phyloP scores from a whole-genome alignment of 2,113 vertebrate genomes.

The Stigmatopora argus region DNA sequence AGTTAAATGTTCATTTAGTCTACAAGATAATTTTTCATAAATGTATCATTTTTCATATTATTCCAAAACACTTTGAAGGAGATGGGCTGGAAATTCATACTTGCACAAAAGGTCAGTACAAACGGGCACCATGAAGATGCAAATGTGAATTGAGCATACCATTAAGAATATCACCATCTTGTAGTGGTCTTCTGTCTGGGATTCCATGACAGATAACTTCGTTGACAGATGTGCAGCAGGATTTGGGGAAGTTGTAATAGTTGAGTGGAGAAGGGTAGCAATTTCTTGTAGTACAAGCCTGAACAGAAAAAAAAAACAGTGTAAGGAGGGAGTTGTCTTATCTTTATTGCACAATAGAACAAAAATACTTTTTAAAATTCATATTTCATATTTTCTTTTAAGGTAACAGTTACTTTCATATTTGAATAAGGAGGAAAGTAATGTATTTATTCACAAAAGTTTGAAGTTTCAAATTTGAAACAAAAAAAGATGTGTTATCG shows the following conservation, averaged over 20 bases:
- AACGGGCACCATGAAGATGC: not conserved
- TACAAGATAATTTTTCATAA: too few species aligned
- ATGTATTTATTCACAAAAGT: too few species aligned
- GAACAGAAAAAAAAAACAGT: constrained; percentile 17
- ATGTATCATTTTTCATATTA: not conserved
- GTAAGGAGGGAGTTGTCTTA: too few species aligned
- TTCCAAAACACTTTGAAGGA: not conserved
- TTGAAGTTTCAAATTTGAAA: too few species aligned
- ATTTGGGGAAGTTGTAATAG: constrained; percentile 99
- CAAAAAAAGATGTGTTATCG: too few species aligned
- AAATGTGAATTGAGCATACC: constrained; percentile 64
- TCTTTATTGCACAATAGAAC: too few species aligned
- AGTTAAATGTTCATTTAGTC: too few species aligned
- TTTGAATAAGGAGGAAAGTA: too few species aligned
- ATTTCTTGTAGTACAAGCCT: constrained; percentile 93
- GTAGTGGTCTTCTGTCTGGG: constrained; percentile 86
- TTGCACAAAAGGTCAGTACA: not conserved
- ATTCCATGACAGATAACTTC: constrained; percentile 99
- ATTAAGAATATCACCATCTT: constrained; percentile 95
- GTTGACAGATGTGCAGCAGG: constrained; percentile 97
- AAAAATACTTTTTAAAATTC: too few species aligned
- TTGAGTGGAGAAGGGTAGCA: constrained; percentile 98
- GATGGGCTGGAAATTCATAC: not conserved
- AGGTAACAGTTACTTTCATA: too few species aligned
- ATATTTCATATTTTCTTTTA: too few species aligned